Percentiles rank a stretch among this genome's conserved stretches.
These are phyloP conservation scores for Enteromius unitaeniatus DNA, from an alignment of 2,797 vertebrate species.

Conservation along the genomic window DNA sequence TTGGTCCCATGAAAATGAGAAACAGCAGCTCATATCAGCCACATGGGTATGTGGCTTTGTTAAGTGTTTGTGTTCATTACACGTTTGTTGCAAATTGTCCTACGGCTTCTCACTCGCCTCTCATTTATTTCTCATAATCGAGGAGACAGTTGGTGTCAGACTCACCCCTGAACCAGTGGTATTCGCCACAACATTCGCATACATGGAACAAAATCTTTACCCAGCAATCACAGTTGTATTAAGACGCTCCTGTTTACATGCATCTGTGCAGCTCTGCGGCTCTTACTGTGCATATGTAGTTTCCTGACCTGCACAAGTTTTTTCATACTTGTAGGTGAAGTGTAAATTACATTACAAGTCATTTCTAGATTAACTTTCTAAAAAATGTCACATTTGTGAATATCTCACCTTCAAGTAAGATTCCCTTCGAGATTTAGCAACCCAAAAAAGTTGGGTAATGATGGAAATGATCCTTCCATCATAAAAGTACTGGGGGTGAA, in stretches of 20 bases:
- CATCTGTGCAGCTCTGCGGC: background rate
- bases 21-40: background rate
- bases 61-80: conserved; percentile 60
- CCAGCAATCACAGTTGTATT: background rate
- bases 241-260: background rate
- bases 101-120: conserved; percentile 61
- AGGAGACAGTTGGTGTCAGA: conserved; percentile 53
- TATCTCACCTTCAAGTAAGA: background rate
- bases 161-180: conserved; percentile 34
- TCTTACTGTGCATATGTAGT: background rate
- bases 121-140: conserved; percentile 67
- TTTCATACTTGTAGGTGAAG: background rate
- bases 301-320: background rate
- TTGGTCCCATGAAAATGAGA: background rate
- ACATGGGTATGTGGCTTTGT: conserved; percentile 24
- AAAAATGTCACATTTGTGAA: background rate
- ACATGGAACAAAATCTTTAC: background rate
- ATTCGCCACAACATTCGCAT: conserved; percentile 23
- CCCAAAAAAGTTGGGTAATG: background rate
- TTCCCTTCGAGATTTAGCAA: background rate
- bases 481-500: background rate
- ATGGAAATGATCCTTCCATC: background rate
- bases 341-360: background rate
- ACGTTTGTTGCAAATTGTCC: conserved; percentile 63
- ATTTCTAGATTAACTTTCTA: background rate